phyloP scores from a whole-genome alignment of 2,888 invertebrate genomes.

The Maniola hyperantus region DNA sequence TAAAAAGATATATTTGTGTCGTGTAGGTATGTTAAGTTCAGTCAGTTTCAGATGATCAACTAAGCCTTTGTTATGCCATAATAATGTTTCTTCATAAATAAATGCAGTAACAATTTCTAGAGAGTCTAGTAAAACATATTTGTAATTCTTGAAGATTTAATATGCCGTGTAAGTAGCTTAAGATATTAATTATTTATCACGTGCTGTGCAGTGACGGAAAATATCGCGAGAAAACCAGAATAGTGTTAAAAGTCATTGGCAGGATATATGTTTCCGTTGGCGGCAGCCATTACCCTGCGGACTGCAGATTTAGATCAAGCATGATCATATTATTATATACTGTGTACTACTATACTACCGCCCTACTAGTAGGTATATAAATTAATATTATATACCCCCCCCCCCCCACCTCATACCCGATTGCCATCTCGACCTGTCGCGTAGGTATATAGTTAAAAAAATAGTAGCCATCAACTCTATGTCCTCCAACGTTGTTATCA shows the following conservation, averaged over 20 bases:
- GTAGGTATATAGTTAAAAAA: background rate
- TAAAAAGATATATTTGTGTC: too few species aligned
- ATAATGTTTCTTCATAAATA: background rate
- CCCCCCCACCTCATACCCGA: too few species aligned
- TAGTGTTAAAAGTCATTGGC: constrained; percentile 20
- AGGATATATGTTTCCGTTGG: constrained; percentile 22
- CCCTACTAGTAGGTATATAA: too few species aligned
- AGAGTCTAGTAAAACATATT: background rate
- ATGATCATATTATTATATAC: too few species aligned
- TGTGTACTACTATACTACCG: too few species aligned
- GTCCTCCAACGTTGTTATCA: background rate
- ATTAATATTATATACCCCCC: too few species aligned
- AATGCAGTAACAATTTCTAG: background rate
- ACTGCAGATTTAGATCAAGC: background rate
- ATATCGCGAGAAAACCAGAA: constrained; percentile 30
- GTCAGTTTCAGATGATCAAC: background rate
- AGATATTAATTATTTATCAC: constrained; percentile 13
- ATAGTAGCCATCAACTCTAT: background rate
- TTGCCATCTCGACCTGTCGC: too few species aligned
- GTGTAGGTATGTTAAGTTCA: background rate
- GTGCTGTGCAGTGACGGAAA: constrained; percentile 13
- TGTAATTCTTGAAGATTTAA: background rate
- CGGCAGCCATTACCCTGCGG: constrained; percentile 12
- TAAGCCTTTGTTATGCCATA: background rate
- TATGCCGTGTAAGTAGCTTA: background rate